Conservation (phyloP, 2,888 invertebrate species). For the Synanthedon andrenaeformis region DNA sequence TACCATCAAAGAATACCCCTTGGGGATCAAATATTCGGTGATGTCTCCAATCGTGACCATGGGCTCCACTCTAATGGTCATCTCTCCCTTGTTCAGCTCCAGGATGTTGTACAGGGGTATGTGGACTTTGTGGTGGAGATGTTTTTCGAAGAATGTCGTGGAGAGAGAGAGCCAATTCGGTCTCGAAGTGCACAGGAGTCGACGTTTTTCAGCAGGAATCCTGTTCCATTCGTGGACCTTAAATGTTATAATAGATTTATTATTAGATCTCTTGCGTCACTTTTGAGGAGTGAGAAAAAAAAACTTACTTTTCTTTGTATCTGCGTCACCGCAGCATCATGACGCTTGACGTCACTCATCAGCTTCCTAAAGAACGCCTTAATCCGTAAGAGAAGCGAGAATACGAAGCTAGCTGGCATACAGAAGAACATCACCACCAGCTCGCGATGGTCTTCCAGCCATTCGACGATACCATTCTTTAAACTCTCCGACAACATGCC, state of each 20-base stretch:
- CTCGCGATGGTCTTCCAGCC: slow-evolving; percentile 73
- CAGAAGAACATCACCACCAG: slow-evolving; percentile 75
- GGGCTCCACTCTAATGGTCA: slow-evolving; percentile 75
- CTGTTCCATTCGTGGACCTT: slow-evolving; percentile 69
- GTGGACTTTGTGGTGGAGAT: slow-evolving; percentile 68
- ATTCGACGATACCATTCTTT: slow-evolving; percentile 43
- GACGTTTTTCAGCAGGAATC: slow-evolving; percentile 46
- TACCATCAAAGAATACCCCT: slow-evolving; percentile 76
- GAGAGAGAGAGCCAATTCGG: slow-evolving; percentile 79
- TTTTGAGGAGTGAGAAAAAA: neutral
- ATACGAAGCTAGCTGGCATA: slow-evolving; percentile 75
- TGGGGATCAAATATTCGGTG: slow-evolving; percentile 73
- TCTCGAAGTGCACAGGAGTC: slow-evolving; percentile 73
- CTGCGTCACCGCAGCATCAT: slow-evolving; percentile 50
- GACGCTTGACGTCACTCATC: slow-evolving; percentile 41
- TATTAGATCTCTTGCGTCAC: neutral
- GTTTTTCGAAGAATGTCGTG: slow-evolving; percentile 75
- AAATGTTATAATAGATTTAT: slow-evolving; percentile 3
- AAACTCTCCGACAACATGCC: slow-evolving; percentile 29
- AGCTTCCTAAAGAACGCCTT: slow-evolving; percentile 42
- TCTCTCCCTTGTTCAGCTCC: slow-evolving; percentile 63
- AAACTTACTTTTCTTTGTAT: slow-evolving; percentile 51
- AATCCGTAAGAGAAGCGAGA: slow-evolving; percentile 52
- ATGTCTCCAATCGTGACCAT: slow-evolving; percentile 77
- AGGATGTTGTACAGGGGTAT: slow-evolving; percentile 75